Evolutionary conservation across 2,888 invertebrate species (phyloP).

Genomic region (Neoaliturus tenellus): DNA sequence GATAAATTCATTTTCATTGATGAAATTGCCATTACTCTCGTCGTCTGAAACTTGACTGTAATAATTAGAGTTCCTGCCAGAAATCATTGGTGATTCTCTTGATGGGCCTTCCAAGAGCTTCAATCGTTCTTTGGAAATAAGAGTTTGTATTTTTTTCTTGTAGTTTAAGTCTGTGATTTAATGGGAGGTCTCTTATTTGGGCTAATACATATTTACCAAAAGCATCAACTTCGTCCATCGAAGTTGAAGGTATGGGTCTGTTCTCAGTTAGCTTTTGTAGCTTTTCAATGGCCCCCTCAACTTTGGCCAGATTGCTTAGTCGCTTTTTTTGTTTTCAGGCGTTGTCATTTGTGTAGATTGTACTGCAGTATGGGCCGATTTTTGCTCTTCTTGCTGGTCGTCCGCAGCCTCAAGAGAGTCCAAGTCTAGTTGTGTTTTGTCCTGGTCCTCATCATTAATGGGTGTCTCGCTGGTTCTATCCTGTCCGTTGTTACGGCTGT

Average conservation of each 20-base stretch:
- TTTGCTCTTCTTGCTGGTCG: constrained; percentile 7
- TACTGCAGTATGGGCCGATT: background rate
- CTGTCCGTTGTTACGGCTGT: too few relatives aligned
- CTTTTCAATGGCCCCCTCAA: constrained; percentile 13
- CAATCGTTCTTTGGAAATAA: background rate
- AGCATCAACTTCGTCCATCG: background rate
- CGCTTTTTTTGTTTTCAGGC: background rate
- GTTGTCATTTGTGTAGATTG: background rate
- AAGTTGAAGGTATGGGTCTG: background rate
- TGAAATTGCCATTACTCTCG: background rate
- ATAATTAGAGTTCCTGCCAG: background rate
- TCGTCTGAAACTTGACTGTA: too few relatives aligned
- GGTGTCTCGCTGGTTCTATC: too few relatives aligned
- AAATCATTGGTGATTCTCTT: background rate
- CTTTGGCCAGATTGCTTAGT: constrained; percentile 7
- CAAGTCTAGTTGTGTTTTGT: constrained; percentile 6
- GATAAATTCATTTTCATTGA: background rate
- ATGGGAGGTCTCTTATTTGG: background rate
- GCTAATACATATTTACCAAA: background rate
- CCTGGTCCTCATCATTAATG: background rate
- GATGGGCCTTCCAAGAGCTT: background rate
- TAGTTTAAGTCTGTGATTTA: background rate
- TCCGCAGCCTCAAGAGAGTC: constrained; percentile 9
- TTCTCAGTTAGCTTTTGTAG: constrained; percentile 20
- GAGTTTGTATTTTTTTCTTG: background rate